Conservation (phyloP, 2,888 invertebrate species). For the Herminia tarsipennalis region DNA sequence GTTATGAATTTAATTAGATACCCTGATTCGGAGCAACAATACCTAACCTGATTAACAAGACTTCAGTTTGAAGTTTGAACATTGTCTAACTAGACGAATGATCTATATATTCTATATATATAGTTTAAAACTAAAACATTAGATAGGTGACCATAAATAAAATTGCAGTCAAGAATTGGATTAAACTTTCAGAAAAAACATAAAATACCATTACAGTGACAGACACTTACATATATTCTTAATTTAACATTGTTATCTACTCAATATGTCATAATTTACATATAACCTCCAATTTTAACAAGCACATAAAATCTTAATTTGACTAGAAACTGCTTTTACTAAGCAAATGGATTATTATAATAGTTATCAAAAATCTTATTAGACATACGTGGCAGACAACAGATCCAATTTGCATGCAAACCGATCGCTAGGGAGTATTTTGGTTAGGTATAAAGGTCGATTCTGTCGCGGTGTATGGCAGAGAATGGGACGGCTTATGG, state of each 20-base stretch:
- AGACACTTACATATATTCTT: neutral
- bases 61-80: too few relatives aligned
- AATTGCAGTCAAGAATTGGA: too few relatives aligned
- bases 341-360: conserved; percentile 22
- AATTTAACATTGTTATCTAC: too few relatives aligned
- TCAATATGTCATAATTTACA: neutral
- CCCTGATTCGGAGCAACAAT: too few relatives aligned
- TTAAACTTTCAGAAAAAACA: too few relatives aligned
- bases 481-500: conserved; percentile 34
- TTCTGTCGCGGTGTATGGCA: conserved; percentile 20
- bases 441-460: conserved; percentile 18
- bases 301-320: conserved; percentile 7
- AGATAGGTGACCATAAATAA: too few relatives aligned
- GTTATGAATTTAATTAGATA: too few relatives aligned
- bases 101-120: too few relatives aligned
- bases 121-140: too few relatives aligned
- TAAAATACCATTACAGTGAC: too few relatives aligned
- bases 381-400: conserved; percentile 14
- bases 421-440: conserved; percentile 22
- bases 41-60: too few relatives aligned
- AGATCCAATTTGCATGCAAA: conserved; percentile 32
- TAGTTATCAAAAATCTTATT: conserved; percentile 29
- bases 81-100: too few relatives aligned
- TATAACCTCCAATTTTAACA: neutral
- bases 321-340: conserved; percentile 9